Evolutionary conservation across 2,888 invertebrate genomes (phyloP).

Genomic region (Andricus curvator): DNA sequence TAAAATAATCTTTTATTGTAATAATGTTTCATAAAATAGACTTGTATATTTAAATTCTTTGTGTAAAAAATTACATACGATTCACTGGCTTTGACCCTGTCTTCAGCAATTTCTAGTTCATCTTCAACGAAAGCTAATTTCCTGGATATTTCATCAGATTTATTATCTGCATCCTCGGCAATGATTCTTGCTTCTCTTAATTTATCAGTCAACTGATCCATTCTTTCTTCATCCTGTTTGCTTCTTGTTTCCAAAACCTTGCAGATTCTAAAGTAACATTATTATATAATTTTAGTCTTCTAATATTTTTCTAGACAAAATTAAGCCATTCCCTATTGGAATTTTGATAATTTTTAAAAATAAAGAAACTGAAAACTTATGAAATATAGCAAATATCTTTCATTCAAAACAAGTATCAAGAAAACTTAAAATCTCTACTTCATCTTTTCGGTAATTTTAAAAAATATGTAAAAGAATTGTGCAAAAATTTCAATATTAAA

Average conservation of each 20-base stretch:
- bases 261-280: conserved; percentile 79
- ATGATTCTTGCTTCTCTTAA: conserved; percentile 84
- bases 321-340: too few species aligned
- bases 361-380: too few species aligned
- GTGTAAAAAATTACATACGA: conserved; percentile 72
- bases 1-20: conserved; percentile 2
- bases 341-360: too few species aligned
- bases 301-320: too few species aligned
- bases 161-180: conserved; percentile 85
- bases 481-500: too few species aligned
- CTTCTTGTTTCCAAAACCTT: conserved; percentile 84
- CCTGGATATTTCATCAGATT: conserved; percentile 85
- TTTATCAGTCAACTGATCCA: conserved; percentile 83
- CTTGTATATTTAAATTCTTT: neutral
- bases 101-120: conserved; percentile 85
- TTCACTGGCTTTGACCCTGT: conserved; percentile 83
- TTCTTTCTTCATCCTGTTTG: conserved; percentile 83
- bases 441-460: too few species aligned
- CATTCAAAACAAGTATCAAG: too few species aligned
- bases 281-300: neutral
- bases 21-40: neutral
- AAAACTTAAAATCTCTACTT: too few species aligned
- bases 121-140: conserved; percentile 85
- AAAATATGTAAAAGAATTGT: too few species aligned
- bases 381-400: too few species aligned